Evolutionary conservation across 2,888 invertebrate species (phyloP), one percentile per base, ranked within the genome.

Genomic region (Drosophila imparisetae): DNA sequence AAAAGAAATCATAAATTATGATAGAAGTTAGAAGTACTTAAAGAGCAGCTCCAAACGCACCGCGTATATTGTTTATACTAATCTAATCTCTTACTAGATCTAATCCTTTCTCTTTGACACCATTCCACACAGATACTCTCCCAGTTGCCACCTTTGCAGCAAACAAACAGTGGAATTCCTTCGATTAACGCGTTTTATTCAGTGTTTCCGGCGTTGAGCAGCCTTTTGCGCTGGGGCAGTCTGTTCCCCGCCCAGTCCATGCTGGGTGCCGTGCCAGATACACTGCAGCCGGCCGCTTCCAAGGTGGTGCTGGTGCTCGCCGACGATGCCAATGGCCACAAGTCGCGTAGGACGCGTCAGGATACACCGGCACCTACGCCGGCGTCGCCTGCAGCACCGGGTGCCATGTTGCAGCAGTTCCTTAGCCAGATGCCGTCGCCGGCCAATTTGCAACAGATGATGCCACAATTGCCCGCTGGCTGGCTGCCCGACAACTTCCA

Each of bases 291-390:
- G 0, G 64, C 80, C 0, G 76, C 87, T 29, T 91, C 91, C 1
- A 91, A 91, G 66, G 90, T 92, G 18, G 86, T 91, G 1, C 73
- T 91, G 6, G 91, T 91, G 11, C 65, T 91, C 27, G 90, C 91
- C 48, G 91, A 92, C 21, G 91, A 91, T 52, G 78, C 79, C 8
- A 78, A 82, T 27, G 78, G 71, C 0, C 67, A 72, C 38, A 78
- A 72, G 65, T 60, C 81, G 5, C 78, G 80, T 6, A 75, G 75
- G 0, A 60, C 80, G 2, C 80, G 87, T 13, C 90, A 90, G 57
- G 77, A 86, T 61, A 24, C 58, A 0, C 40, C 65, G 4, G 32
- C 52, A 6, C 21, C 59, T 2, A 49, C 40, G 10, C 38, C 60
- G n/a, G 36, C 21, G 1, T 4, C n/a, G 6, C 34, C 7, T 1